phyloP scores from a whole-genome alignment of 2,888 invertebrate genomes.

The Syrista parreyssii region DNA sequence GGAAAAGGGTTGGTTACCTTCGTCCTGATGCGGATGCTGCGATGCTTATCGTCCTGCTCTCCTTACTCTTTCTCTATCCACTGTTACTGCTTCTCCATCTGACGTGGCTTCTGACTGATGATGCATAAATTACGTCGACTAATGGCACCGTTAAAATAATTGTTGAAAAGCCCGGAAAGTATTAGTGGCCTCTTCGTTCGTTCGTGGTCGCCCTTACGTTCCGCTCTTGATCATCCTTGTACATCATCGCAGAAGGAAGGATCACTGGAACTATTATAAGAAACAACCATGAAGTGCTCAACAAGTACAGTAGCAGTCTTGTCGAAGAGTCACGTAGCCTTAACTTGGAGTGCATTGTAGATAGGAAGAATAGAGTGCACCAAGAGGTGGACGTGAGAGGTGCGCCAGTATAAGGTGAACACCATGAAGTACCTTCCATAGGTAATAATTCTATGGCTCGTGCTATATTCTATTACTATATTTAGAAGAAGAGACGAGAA shows the following conservation, averaged over 20 bases:
- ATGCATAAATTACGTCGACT: conserved; percentile 64
- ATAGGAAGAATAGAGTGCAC: neutral
- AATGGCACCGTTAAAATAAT: conserved; percentile 53
- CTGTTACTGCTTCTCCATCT: neutral
- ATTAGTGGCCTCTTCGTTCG: conserved; percentile 37
- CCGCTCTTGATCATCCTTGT: neutral
- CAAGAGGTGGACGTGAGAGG: neutral
- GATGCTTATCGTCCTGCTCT: conserved; percentile 15
- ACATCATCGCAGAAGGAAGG: neutral
- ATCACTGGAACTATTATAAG: neutral
- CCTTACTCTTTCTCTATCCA: neutral
- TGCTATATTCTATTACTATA: neutral
- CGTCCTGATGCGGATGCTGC: neutral
- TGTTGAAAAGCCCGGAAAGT: conserved; percentile 48
- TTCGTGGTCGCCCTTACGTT: neutral
- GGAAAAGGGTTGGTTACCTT: conserved; percentile 48
- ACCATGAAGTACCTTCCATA: neutral
- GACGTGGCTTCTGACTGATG: conserved; percentile 40
- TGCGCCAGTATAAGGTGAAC: neutral
- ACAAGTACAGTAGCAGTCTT: neutral
- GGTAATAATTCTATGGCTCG: neutral
- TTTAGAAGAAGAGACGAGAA: neutral
- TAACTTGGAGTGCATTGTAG: neutral
- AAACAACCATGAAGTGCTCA: neutral
- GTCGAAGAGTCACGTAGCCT: neutral